Conservation (phyloP, 2,113 vertebrate genomes). For the Halichoeres trimaculatus region DNA sequence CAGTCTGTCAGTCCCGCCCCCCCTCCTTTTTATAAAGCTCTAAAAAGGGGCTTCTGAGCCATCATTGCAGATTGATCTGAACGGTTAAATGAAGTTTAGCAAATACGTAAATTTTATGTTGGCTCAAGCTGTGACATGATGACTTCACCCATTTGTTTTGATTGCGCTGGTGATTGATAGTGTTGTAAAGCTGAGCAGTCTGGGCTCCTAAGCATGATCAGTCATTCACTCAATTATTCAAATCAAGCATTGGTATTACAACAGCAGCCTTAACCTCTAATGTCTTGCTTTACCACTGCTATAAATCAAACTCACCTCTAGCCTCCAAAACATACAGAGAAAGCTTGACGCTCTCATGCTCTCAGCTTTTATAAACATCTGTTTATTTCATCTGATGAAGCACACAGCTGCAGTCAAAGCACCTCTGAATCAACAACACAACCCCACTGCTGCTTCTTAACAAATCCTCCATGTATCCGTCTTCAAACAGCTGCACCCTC, state of each 20-base stretch:
- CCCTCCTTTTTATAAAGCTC: constrained; percentile 29
- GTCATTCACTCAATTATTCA: constrained; percentile 80
- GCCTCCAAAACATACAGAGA: constrained; percentile 41
- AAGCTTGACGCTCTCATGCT: not conserved
- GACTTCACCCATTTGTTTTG: constrained; percentile 77
- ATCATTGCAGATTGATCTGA: constrained; percentile 53
- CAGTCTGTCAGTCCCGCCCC: not conserved
- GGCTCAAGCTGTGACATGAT: constrained; percentile 66
- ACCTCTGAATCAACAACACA: constrained; percentile 11
- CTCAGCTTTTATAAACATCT: constrained; percentile 4
- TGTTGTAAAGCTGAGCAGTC: constrained; percentile 61
- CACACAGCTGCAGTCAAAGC: constrained; percentile 6
- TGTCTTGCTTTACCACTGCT: constrained; percentile 61
- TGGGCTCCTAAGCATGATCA: constrained; percentile 69
- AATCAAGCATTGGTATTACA: constrained; percentile 74
- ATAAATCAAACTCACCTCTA: constrained; percentile 71
- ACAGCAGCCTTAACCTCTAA: constrained; percentile 73
- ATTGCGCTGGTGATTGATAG: constrained; percentile 73
- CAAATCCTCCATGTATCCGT: not conserved
- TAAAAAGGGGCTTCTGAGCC: constrained; percentile 2
- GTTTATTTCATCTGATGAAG: not conserved
- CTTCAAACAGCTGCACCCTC: not conserved
- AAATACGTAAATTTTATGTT: constrained; percentile 71
- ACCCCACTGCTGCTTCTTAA: not conserved
- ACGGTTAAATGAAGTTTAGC: constrained; percentile 62